These are phyloP conservation scores for Liodrosophila aerea DNA, from an alignment of 2,888 invertebrate genomes.

Conservation along the genomic window DNA sequence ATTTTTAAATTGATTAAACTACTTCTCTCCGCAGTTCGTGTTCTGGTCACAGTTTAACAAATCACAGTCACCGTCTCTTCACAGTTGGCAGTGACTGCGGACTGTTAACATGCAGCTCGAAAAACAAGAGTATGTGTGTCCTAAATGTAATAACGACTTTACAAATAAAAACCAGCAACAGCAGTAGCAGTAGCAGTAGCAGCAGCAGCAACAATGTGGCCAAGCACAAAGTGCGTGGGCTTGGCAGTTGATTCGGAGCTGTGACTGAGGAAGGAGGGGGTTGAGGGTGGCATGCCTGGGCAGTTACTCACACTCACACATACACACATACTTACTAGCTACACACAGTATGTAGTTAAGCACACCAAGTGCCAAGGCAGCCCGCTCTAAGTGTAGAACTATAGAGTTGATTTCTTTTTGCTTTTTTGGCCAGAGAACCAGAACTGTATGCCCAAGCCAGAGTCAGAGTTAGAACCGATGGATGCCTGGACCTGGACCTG, in stretches of 20 bases:
- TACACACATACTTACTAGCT: neutral
- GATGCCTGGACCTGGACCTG: neutral
- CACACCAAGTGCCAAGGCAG: slow-evolving; percentile 33
- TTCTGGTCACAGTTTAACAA: slow-evolving; percentile 16
- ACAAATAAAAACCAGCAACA: slow-evolving; percentile 60
- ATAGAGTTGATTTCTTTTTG: slow-evolving; percentile 53
- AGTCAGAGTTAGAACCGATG: too few relatives aligned
- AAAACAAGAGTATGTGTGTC: slow-evolving; percentile 56
- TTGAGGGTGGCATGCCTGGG: slow-evolving; percentile 18
- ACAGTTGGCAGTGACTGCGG: slow-evolving; percentile 16
- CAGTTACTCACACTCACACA: slow-evolving; percentile 13
- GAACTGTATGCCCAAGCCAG: too few relatives aligned
- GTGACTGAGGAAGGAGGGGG: neutral
- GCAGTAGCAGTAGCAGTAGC: slow-evolving; percentile 15
- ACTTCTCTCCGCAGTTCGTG: neutral
- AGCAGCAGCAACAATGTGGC: slow-evolving; percentile 32
- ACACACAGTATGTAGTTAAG: slow-evolving; percentile 37
- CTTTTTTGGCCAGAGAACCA: slow-evolving; percentile 29
- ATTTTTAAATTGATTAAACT: neutral
- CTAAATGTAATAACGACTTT: slow-evolving; percentile 74
- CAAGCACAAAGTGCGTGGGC: slow-evolving; percentile 54
- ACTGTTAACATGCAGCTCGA: slow-evolving; percentile 39
- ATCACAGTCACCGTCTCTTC: slow-evolving; percentile 30
- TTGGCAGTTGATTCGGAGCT: slow-evolving; percentile 30
- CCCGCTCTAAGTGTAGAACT: slow-evolving; percentile 22